Evolutionary conservation across 92 coral and sea anemone genomes (phyloP), one percentile per base, ranked within the genome.

Genomic region (Meandrina meandrites): DNA sequence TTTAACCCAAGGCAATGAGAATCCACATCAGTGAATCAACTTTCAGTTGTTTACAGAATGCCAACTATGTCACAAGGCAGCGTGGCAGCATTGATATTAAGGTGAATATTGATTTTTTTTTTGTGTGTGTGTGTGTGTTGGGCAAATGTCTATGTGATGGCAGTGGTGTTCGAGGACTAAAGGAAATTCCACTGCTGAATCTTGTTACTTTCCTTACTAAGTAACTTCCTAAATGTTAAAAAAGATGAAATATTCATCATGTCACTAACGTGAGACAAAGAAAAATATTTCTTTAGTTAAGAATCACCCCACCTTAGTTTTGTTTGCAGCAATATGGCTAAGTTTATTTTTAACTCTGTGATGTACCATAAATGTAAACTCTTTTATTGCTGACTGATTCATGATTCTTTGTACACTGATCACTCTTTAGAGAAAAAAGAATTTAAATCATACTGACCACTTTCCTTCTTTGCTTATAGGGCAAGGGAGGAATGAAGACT

Each of bases 401-500:
- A n/a, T n/a, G n/a, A n/a, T n/a, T n/a, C n/a, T n/a, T n/a, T n/a
- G n/a, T n/a, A n/a, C n/a, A n/a, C n/a, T 48, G 8, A 48, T 48
- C 53, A 48, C 53, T 48, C 53, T 48, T 48, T 48, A 48, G 15
- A 17, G 24, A 34, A 66, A 32, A 22, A 35, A 34, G 0, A 40
- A 64, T 62, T 60, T 1, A 47, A 42, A 45, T 51, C 31, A 47
- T 36, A n/a, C 34, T 76, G 37, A 14, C 37, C 24, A 2, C 24
- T 45, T 32, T 75, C 51, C 67, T 27, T 37, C 14, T 31, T 53
- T 73, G n/a, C 30, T 56, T 30, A 30, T 48, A 94, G 98, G 98
- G 98, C 16, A 94, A 94, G 81, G 98, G 98, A 11, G 98, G 95
- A 37, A 94, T 94, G 98, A 93, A 91, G 82, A 94, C 98, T 1